A percentile compares a stretch with the other conserved stretches of the same genome.
Evolutionary conservation across 2,797 vertebrate genomes (phyloP).

Genomic region (Catharus ustulatus): DNA sequence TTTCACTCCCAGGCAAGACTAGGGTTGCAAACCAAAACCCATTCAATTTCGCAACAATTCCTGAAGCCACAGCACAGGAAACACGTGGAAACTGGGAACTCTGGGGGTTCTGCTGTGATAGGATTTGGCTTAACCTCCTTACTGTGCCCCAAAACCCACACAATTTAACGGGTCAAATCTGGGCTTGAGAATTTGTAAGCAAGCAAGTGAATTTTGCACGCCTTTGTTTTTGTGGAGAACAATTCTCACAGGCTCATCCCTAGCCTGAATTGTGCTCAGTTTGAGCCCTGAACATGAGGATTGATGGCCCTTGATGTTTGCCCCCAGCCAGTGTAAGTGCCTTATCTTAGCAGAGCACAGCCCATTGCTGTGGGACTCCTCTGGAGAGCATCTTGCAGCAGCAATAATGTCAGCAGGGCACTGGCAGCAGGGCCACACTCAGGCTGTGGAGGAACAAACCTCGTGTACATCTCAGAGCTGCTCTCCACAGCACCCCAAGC

Average conservation of each 20-base stretch:
- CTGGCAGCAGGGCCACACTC: neutral
- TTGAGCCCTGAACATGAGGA: conserved; percentile 27
- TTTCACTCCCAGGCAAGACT: neutral
- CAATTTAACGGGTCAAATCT: neutral
- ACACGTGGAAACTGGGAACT: neutral
- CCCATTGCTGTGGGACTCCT: neutral
- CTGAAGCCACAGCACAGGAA: neutral
- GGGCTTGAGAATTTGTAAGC: neutral
- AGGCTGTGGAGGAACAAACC: neutral
- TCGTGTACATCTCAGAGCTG: neutral
- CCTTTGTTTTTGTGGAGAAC: neutral
- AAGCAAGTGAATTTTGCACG: neutral
- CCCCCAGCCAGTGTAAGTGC: neutral
- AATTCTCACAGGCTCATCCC: neutral
- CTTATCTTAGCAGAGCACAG: conserved; percentile 46
- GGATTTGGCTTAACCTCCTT: neutral
- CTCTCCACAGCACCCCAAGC: neutral
- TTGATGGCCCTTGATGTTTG: conserved; percentile 30
- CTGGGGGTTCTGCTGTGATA: neutral
- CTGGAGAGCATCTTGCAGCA: conserved; percentile 30
- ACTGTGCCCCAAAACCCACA: neutral
- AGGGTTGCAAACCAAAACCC: neutral
- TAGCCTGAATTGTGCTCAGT: neutral
- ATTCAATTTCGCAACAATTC: neutral
- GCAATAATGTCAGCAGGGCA: neutral